A percentile compares a stretch with the other conserved stretches of the same genome.
Evolutionary conservation across 2,888 invertebrate species (phyloP).

Genomic region (Hedychridium roseum): DNA sequence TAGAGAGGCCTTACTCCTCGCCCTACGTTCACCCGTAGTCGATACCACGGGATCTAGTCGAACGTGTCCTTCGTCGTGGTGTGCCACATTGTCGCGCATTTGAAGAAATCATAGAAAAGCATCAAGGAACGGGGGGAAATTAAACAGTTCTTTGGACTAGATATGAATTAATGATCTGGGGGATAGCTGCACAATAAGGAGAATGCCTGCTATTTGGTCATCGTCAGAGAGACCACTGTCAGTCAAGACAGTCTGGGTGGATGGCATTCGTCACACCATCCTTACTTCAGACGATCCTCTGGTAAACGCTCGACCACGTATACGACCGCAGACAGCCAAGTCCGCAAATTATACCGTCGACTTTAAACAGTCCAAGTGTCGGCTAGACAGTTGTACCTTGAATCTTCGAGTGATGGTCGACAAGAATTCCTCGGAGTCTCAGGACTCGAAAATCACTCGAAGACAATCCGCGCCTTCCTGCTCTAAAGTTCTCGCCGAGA

Average conservation of each 20-base stretch:
- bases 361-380: constrained; percentile 37
- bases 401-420: constrained; percentile 49
- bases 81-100: neutral
- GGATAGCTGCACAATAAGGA: constrained; percentile 3
- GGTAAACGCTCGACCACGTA: constrained; percentile 36
- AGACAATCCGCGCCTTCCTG: constrained; percentile 47
- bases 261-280: constrained; percentile 76
- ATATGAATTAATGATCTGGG: neutral
- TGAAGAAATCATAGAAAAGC: neutral
- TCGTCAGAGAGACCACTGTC: constrained; percentile 68
- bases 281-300: constrained; percentile 72
- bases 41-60: constrained; percentile 38
- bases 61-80: constrained; percentile 7
- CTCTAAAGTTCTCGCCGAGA: constrained; percentile 14
- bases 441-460: constrained; percentile 31
- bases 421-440: constrained; percentile 27
- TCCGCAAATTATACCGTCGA: constrained; percentile 38
- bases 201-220: constrained; percentile 68
- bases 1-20: constrained; percentile 37
- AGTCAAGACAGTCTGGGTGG: constrained; percentile 73
- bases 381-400: constrained; percentile 45
- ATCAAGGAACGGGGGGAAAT: constrained; percentile 1
- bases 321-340: constrained; percentile 41
- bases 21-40: constrained; percentile 47
- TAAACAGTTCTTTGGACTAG: neutral